Conservation (phyloP, 2,888 invertebrate genomes). For the Melanostoma scalare region DNA sequence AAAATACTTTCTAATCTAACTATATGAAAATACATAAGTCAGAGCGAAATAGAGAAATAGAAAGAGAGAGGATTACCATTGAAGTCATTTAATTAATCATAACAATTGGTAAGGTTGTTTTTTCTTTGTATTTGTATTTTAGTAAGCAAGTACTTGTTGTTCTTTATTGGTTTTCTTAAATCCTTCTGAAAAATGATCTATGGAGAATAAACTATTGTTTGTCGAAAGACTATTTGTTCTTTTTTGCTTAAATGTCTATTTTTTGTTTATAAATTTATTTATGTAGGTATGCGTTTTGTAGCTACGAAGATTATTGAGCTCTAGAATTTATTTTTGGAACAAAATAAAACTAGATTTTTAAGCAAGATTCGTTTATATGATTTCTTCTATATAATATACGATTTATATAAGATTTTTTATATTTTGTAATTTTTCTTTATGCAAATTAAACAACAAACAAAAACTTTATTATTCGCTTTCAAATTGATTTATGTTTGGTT, state of each 20-base stretch:
- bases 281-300: constrained; percentile 40
- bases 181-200: constrained; percentile 17
- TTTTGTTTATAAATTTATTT: constrained; percentile 36
- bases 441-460: constrained; percentile 68
- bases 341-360: constrained; percentile 32
- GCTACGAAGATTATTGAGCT: constrained; percentile 39
- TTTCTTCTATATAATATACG: constrained; percentile 40
- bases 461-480: constrained; percentile 43
- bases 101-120: constrained; percentile 71
- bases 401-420: constrained; percentile 38
- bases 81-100: constrained; percentile 66
- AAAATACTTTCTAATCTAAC: constrained; percentile 47
- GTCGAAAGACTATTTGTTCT: constrained; percentile 45
- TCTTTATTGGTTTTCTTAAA: constrained; percentile 2
- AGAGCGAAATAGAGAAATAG: constrained; percentile 13
- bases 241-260: constrained; percentile 13
- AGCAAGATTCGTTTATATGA: constrained; percentile 61
- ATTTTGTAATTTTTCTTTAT: constrained; percentile 32
- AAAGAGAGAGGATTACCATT: constrained; percentile 41
- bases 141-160: neutral
- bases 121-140: constrained; percentile 15
- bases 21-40: constrained; percentile 56
- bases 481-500: constrained; percentile 26
- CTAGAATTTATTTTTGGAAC: constrained; percentile 27
- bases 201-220: constrained; percentile 48